Base-by-base conservation (phyloP, 1,140 invertebrate species). In the Sinella curviseta region DNA sequence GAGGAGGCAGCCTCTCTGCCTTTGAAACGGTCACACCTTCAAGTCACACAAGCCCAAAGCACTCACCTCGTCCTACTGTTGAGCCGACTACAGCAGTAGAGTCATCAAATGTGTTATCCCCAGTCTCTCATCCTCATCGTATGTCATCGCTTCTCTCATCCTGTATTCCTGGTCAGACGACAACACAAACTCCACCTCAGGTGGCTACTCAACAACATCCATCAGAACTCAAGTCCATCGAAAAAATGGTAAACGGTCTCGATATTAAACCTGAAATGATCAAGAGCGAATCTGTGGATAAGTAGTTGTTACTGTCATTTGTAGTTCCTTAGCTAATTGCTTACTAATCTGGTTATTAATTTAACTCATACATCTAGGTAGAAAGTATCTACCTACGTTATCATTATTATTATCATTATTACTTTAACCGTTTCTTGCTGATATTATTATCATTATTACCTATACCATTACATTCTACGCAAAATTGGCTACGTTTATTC, bases 211-310 rank as follows among this genome's bases (percentile, higher is more conserved):
- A 28, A 39, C 82, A 77, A 76, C 84, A 81, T 77, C 84, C 86
- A 20, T 87, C 87, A 82, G 95, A 97, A 87, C 90, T 98, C 78
- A 97, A 97, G 87, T 96, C 92, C 87, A 98, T 98, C 87, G 95
- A 98, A 87, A 96, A 96, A 86, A 97, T 97, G 95, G 94, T 97
- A 80, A 97, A 97, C 87, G 95, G 95, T 0, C 88, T 97, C 33
- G 95, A 97, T 67, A 84, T 84, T 57, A 84, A 84, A 35, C 83
- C 83, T 65, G 83, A 82, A 30, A 60, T 80, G 34, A 74, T 81
- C 30, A 80, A 80, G 35, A 79, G 65, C 48, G 78, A 82, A 57
- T 60, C 79, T 33, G 39, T 36, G 17, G 80, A 81, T 36, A 81
- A 81, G 75, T 81, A 75, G 74, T 75, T 70, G 65, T 70, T 70